Percentiles rank a stretch among this genome's conserved stretches.
These are phyloP conservation scores for Zaprionus ornatus DNA, from an alignment of 1,140 invertebrate genomes.

Conservation along the genomic window DNA sequence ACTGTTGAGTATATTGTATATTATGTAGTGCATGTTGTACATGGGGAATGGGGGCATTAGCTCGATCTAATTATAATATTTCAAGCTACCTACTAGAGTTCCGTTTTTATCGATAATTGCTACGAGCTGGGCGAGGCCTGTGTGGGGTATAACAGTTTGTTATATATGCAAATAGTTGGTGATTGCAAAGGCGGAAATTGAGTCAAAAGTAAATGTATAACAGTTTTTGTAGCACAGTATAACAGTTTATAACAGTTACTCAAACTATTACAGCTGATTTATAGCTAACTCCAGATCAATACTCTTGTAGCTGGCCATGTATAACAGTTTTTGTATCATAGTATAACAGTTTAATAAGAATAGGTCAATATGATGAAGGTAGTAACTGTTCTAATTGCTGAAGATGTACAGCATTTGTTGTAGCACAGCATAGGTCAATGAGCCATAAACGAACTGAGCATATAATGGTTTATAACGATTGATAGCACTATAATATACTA, in stretches of 20 bases:
- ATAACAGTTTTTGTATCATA: too few species aligned
- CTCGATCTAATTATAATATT: conserved; percentile 33
- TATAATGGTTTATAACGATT: too few species aligned
- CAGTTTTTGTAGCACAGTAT: neutral
- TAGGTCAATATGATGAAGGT: too few species aligned
- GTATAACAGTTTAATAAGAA: too few species aligned
- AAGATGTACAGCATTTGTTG: too few species aligned
- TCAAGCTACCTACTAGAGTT: conserved; percentile 37
- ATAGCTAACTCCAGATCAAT: neutral
- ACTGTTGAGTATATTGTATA: neutral
- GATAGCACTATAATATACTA: too few species aligned
- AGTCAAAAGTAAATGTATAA: neutral
- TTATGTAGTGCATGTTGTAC: conserved; percentile 4
- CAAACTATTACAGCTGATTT: neutral
- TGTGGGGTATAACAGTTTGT: neutral
- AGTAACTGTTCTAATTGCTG: too few species aligned
- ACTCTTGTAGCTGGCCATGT: neutral
- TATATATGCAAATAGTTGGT: neutral
- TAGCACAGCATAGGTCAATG: too few species aligned
- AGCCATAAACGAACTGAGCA: too few species aligned
- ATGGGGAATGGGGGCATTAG: conserved; percentile 21
- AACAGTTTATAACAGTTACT: neutral
- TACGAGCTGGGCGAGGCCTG: neutral
- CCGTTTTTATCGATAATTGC: conserved; percentile 18
- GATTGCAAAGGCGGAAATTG: neutral